Conservation (phyloP, 2,888 invertebrate species). For the Sphecodes monilicornis region DNA sequence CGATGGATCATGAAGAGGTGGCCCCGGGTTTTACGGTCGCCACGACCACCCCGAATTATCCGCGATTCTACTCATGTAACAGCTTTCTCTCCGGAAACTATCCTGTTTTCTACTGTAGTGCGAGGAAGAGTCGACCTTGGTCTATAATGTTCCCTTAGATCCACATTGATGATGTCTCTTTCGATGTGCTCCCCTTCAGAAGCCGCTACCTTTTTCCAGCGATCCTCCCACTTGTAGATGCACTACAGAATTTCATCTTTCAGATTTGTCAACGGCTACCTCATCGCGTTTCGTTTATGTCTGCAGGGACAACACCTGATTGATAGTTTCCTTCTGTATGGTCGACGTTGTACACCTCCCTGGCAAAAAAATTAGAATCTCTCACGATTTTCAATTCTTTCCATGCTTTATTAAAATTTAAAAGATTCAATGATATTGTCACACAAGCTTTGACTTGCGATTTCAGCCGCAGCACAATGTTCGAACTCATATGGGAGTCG, state of each 20-base stretch:
- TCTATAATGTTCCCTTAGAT: neutral
- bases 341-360: no score
- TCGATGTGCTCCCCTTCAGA: neutral
- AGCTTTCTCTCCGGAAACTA: neutral
- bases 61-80: neutral
- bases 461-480: no score
- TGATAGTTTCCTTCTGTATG: no score
- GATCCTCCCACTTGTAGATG: neutral
- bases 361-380: no score
- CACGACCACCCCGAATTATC: slow-evolving; percentile 61
- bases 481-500: no score
- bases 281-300: no score
- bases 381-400: no score
- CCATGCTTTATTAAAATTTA: no score
- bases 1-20: slow-evolving; percentile 58
- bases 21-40: slow-evolving; percentile 38
- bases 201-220: neutral
- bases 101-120: neutral
- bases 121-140: neutral
- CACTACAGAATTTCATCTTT: neutral
- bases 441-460: no score
- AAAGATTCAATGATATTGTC: no score
- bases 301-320: no score
- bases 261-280: neutral
- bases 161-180: neutral